phyloP scores from a whole-genome alignment of 37 sponge, comb jelly and placozoan genomes.

The Chondrilla cf. caribensis region DNA sequence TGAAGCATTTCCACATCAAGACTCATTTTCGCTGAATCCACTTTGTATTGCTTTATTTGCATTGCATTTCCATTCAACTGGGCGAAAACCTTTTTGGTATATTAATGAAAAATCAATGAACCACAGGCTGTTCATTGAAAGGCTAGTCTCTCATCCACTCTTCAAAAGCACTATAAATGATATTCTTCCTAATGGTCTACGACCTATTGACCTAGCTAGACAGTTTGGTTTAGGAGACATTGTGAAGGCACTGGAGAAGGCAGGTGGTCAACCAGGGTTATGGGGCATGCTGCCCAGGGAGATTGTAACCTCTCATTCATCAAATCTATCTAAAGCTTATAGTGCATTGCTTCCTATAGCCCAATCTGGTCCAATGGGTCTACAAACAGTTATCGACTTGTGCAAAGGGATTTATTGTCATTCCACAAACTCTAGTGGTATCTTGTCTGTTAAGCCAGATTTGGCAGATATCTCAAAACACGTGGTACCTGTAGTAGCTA shows the following conservation, averaged over 20 bases:
- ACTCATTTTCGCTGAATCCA: not conserved
- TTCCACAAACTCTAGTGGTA: no score
- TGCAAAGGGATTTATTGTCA: no score
- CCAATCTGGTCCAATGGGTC: no score
- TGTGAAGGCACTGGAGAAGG: not conserved
- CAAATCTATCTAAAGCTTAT: no score
- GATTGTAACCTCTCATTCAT: no score
- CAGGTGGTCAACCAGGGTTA: not conserved
- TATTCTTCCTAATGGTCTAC: not conserved
- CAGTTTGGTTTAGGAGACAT: not conserved
- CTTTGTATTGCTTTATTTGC: not conserved
- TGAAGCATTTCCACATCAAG: not conserved
- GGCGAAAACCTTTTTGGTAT: no score
- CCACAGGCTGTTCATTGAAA: not conserved
- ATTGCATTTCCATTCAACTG: not conserved
- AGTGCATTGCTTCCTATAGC: no score
- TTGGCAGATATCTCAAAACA: not conserved
- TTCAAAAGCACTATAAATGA: not conserved
- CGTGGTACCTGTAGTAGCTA: not conserved
- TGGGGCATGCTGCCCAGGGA: not conserved
- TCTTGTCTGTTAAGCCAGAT: no score
- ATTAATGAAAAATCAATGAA: no score
- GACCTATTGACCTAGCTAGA: not conserved
- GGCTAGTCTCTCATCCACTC: not conserved
- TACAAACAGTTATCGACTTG: no score